phyloP scores from a whole-genome alignment of 1,140 invertebrate genomes.

The Riptortus pedestris region DNA sequence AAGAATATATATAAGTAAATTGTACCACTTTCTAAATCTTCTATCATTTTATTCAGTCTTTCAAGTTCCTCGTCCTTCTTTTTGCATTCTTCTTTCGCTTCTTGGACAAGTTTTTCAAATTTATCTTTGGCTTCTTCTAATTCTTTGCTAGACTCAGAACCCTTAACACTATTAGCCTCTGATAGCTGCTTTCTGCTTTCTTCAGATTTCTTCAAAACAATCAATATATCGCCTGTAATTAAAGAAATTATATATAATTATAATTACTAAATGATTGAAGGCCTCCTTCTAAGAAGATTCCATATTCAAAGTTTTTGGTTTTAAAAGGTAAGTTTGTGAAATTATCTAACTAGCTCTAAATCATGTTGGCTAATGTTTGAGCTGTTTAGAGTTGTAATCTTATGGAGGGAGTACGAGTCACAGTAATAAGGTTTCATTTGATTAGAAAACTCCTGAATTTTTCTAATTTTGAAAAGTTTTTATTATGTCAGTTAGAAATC shows the following conservation, averaged over 20 bases:
- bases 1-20: too few relatives aligned
- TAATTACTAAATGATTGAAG: conserved; percentile 32
- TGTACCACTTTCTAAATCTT: conserved; percentile 31
- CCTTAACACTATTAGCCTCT: conserved; percentile 28
- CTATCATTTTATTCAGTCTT: conserved; percentile 33
- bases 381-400: too few relatives aligned
- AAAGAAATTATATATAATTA: not conserved
- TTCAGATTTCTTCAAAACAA: conserved; percentile 48
- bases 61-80: conserved; percentile 41
- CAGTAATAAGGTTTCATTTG: too few relatives aligned
- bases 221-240: conserved; percentile 49
- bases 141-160: conserved; percentile 33
- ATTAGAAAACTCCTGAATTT: too few relatives aligned
- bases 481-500: too few relatives aligned
- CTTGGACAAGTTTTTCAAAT: conserved; percentile 39
- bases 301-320: too few relatives aligned
- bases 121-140: conserved; percentile 41
- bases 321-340: too few relatives aligned
- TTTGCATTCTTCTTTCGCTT: conserved; percentile 42
- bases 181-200: conserved; percentile 31
- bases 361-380: too few relatives aligned
- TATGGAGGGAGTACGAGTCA: too few relatives aligned
- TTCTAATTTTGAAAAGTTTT: too few relatives aligned
- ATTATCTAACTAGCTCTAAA: too few relatives aligned
- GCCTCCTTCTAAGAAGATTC: too few relatives aligned